Base-by-base conservation (phyloP, 2,888 invertebrate genomes). In the Schizaphis graminum region DNA sequence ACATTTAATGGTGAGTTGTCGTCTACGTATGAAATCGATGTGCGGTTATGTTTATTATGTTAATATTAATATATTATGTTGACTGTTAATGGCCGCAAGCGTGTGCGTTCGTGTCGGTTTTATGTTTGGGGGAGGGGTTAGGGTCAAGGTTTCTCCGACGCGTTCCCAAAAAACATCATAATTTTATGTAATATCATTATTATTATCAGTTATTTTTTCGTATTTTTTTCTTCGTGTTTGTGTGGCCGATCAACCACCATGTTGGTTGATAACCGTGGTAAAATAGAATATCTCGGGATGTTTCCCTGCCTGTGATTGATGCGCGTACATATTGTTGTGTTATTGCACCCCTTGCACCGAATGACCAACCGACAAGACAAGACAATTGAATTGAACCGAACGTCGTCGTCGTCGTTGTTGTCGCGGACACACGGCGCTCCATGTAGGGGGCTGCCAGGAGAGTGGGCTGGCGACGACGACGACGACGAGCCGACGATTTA, bases 321-420 rank as follows among this genome's bases (percentile, higher is more conserved):
- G 28, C n/a, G 16, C 35, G 49, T n/a, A 47, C 28, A 26, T 89
- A 16, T 57, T 53, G 49, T 13, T 53, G 85, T 47, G 86, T n/a
- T 77, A 28, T 47, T 90, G 61, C 61, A 90, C 91, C 77, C 91
- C 41, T 53, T 53, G 3, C 56, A 53, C 5, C 77, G 49, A 41
- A 26, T 24, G 53, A 77, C 77, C 21, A 35, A 24, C 21, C 77
- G 67, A 67, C 67, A 35, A 67, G n/a, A 67, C 67, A 49, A 91
- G 77, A 91, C 77, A 91, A 91, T 91, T 35, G 91, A 91, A 91
- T 67, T 49, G 35, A 77, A 77, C 77, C n/a, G 47, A 89, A 61
- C 57, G 53, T 85, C 53, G 53, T 88, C 53, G 53, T 88, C 67
- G 56, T 44, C 47, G 61, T 67, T 26, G 89, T 26, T 16, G 35